These are phyloP conservation scores for Stratiolaelaps scimitus DNA, from an alignment of 1,140 invertebrate species.

Conservation along the genomic window DNA sequence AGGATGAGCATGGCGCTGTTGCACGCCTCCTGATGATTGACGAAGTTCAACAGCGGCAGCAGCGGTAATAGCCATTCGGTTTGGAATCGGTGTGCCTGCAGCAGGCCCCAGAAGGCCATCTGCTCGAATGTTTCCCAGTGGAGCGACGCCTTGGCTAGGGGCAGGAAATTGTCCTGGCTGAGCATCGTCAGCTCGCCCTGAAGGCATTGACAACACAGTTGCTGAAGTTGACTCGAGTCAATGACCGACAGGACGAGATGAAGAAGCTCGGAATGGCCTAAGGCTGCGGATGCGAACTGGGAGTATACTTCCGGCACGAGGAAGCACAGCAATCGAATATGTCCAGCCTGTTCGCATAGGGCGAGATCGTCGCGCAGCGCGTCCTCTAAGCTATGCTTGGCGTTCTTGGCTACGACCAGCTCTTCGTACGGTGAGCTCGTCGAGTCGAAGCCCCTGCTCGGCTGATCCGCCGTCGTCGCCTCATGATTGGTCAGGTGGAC, in stretches of 20 bases:
- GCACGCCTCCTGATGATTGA: constrained; percentile 75
- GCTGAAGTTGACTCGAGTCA: constrained; percentile 35
- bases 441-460: too few relatives aligned
- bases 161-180: constrained; percentile 38
- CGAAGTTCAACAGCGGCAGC: constrained; percentile 65
- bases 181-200: constrained; percentile 34
- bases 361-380: constrained; percentile 58
- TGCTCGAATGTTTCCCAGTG: constrained; percentile 94
- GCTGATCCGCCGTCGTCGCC: constrained; percentile 46
- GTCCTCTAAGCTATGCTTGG: constrained; percentile 53
- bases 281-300: constrained; percentile 35
- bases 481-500: constrained; percentile 23
- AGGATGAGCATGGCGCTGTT: constrained; percentile 77
- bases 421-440: constrained; percentile 2
- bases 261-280: constrained; percentile 35
- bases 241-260: constrained; percentile 31
- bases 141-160: constrained; percentile 61
- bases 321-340: constrained; percentile 74
- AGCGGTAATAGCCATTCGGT: constrained; percentile 76
- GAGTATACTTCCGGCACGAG: constrained; percentile 59
- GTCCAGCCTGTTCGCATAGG: constrained; percentile 54
- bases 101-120: constrained; percentile 86
- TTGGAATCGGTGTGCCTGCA: constrained; percentile 79
- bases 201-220: constrained; percentile 35
- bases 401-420: constrained; percentile 37